A percentile compares a stretch with the other conserved stretches of the same genome.
phyloP scores from a whole-genome alignment of 2,797 vertebrate genomes.

The Nothura maculosa region DNA sequence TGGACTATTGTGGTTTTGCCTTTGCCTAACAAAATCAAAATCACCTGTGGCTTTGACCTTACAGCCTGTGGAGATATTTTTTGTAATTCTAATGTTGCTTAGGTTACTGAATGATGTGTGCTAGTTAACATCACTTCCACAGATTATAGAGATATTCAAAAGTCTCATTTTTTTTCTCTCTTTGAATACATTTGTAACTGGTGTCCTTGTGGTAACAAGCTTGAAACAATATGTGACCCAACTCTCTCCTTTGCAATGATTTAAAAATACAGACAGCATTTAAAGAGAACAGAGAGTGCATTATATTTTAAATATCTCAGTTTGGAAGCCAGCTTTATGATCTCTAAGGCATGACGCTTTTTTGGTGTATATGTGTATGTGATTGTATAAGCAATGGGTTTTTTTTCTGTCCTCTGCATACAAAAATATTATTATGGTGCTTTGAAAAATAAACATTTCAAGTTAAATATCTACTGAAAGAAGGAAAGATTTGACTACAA shows the following conservation, averaged over 20 bases:
- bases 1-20: accelerated
- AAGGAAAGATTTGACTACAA: neutral
- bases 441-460: neutral
- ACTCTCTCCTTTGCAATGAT: neutral
- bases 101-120: neutral
- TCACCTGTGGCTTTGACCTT: neutral
- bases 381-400: too few species aligned
- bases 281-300: neutral
- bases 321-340: neutral
- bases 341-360: neutral
- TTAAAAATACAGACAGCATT: neutral
- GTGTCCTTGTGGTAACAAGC: neutral
- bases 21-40: neutral
- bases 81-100: neutral
- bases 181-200: neutral
- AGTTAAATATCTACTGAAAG: neutral
- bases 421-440: neutral
- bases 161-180: neutral
- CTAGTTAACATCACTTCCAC: neutral
- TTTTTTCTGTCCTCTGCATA: neutral
- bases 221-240: accelerated
- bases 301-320: neutral
- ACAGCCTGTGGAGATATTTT: neutral
- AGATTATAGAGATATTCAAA: neutral
- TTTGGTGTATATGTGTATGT: neutral